Base-by-base conservation (phyloP, 2,888 invertebrate species). In the Brenthis daphne region DNA sequence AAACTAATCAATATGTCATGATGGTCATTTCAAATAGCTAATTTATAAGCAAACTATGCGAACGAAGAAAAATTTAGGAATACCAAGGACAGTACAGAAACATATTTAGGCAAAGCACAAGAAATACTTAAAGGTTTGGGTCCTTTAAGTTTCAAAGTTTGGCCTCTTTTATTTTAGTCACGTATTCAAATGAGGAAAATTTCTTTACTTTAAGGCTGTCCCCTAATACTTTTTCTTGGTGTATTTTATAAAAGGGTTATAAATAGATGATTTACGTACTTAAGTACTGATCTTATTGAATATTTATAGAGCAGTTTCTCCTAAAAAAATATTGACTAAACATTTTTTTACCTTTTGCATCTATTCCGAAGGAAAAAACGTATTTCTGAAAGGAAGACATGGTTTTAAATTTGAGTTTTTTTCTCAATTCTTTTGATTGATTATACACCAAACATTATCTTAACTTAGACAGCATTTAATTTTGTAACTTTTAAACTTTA, bases 121-220 rank as follows among this genome's bases (percentile, higher is more conserved):
- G 48, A 61, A 68, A 43, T 43, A 48, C 58, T 58, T 47, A 63
- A 65, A 67, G 53, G 68, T 29, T 66, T 54, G 56, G 47, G 64
- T 58, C 64, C 48, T 16, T 20, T 55, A 73, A 66, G 48, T 70
- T 67, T 64, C 43, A 70, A 70, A 70, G 68, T 70, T 61, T 60
- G 56, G 16, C 56, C 55, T 68, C 29, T 29, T 70, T 73, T 73
- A 73, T 73, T 73, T 70, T 66, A 73, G 73, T 73, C 73, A 73
- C 73, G 73, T 73, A 70, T 70, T 70, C 73, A 73, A 73, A 73
- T 73, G 73, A 73, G 73, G 66, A 73, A 73, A 73, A 73, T 70
- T 73, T 73, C 70, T 68, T 73, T 73, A 70, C 73, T 70, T 61
- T 67, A 51, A 64, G 64, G 65, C 57, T 60, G 55, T 63, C 68